These are phyloP conservation scores for Mycalesis mineus DNA, from an alignment of 2,888 invertebrate species.

Conservation along the genomic window DNA sequence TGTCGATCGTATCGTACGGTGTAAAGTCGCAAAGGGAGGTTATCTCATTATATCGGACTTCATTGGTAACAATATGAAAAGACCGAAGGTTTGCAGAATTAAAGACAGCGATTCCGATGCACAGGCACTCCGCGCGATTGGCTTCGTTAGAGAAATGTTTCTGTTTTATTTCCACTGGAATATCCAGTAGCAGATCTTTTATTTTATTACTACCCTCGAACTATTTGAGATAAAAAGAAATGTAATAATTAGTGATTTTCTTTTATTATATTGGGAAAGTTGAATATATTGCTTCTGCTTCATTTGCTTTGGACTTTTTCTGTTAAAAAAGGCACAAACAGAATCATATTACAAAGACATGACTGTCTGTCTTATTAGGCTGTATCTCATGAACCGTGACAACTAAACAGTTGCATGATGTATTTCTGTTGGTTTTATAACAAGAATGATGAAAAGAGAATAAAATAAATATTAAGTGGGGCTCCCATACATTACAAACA, in stretches of 20 bases:
- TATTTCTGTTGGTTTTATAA: too few species aligned
- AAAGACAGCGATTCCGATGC: conserved; percentile 4
- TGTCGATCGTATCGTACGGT: not conserved
- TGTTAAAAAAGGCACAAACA: too few species aligned
- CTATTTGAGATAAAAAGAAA: not conserved
- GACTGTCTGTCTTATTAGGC: too few species aligned
- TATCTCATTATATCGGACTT: conserved; percentile 10
- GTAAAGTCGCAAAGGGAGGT: not conserved
- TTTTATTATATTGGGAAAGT: too few species aligned
- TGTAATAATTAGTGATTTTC: not conserved
- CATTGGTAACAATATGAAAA: conserved; percentile 4
- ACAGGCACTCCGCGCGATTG: not conserved
- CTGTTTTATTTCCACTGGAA: not conserved
- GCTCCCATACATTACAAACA: too few species aligned
- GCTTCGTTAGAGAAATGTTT: not conserved
- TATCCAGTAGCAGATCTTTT: not conserved
- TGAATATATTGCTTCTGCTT: too few species aligned
- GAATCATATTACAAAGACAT: too few species aligned
- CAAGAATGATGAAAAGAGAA: too few species aligned
- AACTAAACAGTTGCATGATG: too few species aligned
- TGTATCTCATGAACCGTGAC: too few species aligned
- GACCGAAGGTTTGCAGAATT: conserved; percentile 5
- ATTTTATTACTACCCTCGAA: not conserved
- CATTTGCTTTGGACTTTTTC: too few species aligned
- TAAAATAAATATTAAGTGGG: too few species aligned